phyloP scores from a whole-genome alignment of 2,113 vertebrate genomes.

The Centropus bengalensis region DNA sequence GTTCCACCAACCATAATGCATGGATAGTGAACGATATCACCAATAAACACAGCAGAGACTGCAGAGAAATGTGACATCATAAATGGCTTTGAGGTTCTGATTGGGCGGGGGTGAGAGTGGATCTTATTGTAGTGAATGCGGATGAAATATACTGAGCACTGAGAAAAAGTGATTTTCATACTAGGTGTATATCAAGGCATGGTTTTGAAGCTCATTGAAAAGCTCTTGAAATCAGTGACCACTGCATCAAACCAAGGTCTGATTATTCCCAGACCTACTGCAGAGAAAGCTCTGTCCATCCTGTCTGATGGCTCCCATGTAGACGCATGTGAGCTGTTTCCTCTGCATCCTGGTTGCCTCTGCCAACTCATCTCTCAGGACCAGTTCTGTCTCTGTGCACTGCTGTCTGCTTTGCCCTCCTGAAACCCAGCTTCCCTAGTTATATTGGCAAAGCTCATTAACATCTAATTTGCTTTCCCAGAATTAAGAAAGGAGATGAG shows the following conservation, averaged over 20 bases:
- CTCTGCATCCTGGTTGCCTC: not conserved
- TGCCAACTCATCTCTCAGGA: not conserved
- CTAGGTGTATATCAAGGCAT: not conserved
- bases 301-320: not conserved
- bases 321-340: rapidly evolving
- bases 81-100: not conserved
- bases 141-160: not conserved
- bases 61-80: not conserved
- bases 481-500: not conserved
- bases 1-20: not conserved
- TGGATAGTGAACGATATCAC: not conserved
- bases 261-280: not conserved
- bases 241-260: not conserved
- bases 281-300: not conserved
- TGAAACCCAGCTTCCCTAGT: not conserved
- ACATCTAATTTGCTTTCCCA: not conserved
- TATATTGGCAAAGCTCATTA: not conserved
- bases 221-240: not conserved
- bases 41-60: not conserved
- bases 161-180: not conserved
- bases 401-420: not conserved
- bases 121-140: not conserved
- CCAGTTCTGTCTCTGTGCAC: not conserved
- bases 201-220: not conserved
- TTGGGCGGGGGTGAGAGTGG: not conserved